These are phyloP conservation scores for Microdon myrmicae DNA, from an alignment of 2,888 invertebrate species.

Conservation along the genomic window DNA sequence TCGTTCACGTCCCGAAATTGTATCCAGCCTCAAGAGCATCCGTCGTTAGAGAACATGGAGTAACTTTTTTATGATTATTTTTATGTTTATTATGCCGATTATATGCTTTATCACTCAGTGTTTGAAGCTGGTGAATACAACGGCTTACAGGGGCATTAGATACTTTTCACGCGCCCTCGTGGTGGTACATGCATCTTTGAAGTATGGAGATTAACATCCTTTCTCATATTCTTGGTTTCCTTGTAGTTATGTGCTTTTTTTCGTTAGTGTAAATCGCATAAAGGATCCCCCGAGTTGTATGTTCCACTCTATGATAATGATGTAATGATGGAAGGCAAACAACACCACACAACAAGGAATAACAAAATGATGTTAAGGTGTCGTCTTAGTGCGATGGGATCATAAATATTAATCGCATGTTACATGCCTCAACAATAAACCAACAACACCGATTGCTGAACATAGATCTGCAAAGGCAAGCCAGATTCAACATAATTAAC, in stretches of 20 bases:
- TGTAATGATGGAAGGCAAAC: constrained; percentile 36
- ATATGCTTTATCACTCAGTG: constrained; percentile 48
- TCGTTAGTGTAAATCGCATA: constrained; percentile 36
- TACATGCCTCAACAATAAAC: constrained; percentile 47
- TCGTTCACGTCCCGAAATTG: not conserved
- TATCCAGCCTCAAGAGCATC: constrained; percentile 12
- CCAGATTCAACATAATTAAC: no score
- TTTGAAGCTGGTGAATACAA: constrained; percentile 16
- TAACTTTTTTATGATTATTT: constrained; percentile 49
- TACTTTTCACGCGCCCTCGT: constrained; percentile 6
- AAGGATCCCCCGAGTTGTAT: constrained; percentile 31
- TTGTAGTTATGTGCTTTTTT: no score
- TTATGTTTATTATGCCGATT: constrained; percentile 51
- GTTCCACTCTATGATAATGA: constrained; percentile 18
- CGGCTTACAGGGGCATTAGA: constrained; percentile 23
- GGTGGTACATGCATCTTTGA: constrained; percentile 41
- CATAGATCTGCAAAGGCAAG: not conserved
- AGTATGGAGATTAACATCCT: constrained; percentile 48
- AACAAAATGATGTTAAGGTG: constrained; percentile 22
- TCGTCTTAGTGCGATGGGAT: no score
- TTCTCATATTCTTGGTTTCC: no score
- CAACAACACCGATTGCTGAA: constrained; percentile 36
- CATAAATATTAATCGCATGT: constrained; percentile 51
- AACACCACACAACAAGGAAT: no score
- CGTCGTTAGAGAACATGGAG: constrained; percentile 39